Conservation (phyloP, 2,113 vertebrate species). For the Aldabrachelys gigantea region DNA sequence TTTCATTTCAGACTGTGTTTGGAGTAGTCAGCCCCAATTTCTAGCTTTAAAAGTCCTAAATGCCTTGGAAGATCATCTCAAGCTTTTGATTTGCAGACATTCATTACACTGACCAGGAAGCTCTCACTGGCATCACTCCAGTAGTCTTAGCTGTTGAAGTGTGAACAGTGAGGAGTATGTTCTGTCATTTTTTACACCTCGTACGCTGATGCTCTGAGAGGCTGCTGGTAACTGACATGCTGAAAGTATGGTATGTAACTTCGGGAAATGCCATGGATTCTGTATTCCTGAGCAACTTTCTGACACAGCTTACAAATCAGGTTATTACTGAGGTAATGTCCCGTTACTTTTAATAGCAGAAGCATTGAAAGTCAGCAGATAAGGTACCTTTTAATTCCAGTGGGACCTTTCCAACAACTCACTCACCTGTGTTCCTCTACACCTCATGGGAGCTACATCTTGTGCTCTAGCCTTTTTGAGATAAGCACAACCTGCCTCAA, state of each 20-base stretch:
- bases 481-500: not conserved
- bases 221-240: not conserved
- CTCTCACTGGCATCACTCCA: not conserved
- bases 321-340: not conserved
- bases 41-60: not conserved
- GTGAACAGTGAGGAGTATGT: not conserved
- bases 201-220: not conserved
- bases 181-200: not conserved
- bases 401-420: not conserved
- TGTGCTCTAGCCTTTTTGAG: not conserved
- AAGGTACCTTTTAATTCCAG: not conserved
- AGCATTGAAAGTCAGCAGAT: not conserved
- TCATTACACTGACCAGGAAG: not conserved
- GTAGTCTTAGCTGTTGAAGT: not conserved
- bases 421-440: not conserved
- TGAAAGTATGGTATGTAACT: not conserved
- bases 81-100: not conserved
- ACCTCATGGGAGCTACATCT: not conserved
- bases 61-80: not conserved
- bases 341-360: conserved; percentile 3
- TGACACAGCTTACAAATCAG: not conserved
- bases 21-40: not conserved
- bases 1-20: not conserved
- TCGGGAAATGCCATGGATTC: not conserved
- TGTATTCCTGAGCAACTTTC: not conserved